A percentile compares a stretch with the other conserved stretches of the same genome.
Conservation (phyloP, 1,140 invertebrate species). For the Leptinotarsa undecemlineata region DNA sequence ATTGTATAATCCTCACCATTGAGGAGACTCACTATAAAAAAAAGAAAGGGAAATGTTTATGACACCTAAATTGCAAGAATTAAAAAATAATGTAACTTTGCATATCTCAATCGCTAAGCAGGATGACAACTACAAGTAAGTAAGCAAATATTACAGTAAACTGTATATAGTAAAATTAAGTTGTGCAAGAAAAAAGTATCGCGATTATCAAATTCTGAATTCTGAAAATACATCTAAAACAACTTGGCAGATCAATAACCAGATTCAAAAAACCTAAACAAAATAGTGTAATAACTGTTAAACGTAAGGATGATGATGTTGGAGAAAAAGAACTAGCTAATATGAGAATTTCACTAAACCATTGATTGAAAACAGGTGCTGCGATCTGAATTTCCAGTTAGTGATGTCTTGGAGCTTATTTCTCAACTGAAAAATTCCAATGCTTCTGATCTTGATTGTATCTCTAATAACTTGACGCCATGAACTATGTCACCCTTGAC, state of each 20-base stretch:
- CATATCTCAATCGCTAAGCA: slow-evolving; percentile 4
- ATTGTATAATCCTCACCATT: neutral
- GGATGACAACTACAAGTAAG: neutral
- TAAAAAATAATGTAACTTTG: slow-evolving; percentile 5
- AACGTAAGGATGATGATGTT: neutral
- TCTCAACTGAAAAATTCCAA: slow-evolving; percentile 1
- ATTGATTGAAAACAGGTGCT: slow-evolving; percentile 2
- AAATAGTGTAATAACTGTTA: slow-evolving; percentile 4
- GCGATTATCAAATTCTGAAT: neutral
- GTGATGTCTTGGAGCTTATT: neutral
- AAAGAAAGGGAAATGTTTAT: neutral
- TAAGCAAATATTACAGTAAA: slow-evolving; percentile 14
- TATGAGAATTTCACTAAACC: slow-evolving; percentile 3
- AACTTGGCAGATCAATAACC: neutral
- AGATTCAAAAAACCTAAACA: slow-evolving; percentile 14
- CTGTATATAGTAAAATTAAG: neutral
- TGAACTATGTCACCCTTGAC: neutral
- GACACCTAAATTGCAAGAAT: neutral
- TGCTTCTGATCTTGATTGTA: neutral
- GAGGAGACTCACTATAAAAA: slow-evolving; percentile 17
- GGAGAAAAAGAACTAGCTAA: neutral
- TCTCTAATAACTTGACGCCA: slow-evolving; percentile 10
- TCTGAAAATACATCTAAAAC: slow-evolving; percentile 6
- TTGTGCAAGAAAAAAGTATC: neutral
- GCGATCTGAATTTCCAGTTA: neutral